Evolutionary conservation across 2,113 vertebrate genomes (phyloP).

Genomic region (Pseudonaja textilis): DNA sequence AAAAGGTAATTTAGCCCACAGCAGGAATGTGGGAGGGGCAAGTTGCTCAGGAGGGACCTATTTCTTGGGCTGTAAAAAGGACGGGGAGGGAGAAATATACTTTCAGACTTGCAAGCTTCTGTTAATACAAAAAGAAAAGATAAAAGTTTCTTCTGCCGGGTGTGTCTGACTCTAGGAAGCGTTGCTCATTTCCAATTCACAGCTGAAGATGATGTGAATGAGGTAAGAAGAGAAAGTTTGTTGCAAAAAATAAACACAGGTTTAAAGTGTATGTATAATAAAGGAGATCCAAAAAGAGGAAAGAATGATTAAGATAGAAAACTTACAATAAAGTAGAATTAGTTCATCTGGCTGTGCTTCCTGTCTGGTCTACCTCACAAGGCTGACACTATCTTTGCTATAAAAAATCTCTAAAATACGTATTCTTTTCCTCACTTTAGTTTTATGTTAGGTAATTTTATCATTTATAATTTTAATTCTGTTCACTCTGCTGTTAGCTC

Average conservation of each 20-base stretch:
- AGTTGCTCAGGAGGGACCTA: not conserved
- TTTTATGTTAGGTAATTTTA: not conserved
- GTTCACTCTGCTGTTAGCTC: not conserved
- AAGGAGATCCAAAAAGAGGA: not conserved
- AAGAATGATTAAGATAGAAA: not conserved
- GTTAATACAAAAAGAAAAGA: not conserved
- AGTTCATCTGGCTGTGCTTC: not conserved
- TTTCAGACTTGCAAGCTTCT: not conserved
- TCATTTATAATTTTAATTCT: not conserved
- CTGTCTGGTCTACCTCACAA: not conserved
- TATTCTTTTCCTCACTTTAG: not conserved
- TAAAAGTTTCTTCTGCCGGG: not conserved
- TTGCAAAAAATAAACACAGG: not conserved
- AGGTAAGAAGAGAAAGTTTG: not conserved
- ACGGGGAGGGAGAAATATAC: not conserved
- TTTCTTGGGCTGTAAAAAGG: not conserved
- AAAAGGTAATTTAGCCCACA: not conserved
- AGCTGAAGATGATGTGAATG: not conserved
- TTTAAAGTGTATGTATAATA: not conserved
- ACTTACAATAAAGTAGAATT: not conserved
- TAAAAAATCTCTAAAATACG: not conserved
- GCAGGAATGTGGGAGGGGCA: not conserved
- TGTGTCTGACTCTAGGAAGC: not conserved
- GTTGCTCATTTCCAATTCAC: not conserved
- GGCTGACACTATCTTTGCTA: not conserved